These are phyloP conservation scores for Cheilosia vernalis DNA, from an alignment of 2,888 invertebrate genomes.

Conservation along the genomic window DNA sequence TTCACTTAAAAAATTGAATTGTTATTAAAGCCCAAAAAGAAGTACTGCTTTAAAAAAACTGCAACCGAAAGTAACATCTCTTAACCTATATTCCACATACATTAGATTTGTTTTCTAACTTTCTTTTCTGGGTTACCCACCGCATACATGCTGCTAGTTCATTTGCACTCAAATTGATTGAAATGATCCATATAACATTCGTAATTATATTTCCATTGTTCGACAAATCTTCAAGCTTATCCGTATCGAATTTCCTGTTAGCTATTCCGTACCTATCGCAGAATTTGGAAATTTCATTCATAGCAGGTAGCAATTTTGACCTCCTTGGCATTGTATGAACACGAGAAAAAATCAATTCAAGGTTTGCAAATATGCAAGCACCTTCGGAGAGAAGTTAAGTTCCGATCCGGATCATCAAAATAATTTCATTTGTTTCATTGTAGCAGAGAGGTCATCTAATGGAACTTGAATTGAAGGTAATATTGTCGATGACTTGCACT, in stretches of 20 bases:
- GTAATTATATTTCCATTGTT: slow-evolving; percentile 13
- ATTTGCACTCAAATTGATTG: slow-evolving; percentile 1
- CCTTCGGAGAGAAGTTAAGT: background rate
- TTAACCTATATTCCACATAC: background rate
- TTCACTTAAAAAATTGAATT: too few relatives aligned
- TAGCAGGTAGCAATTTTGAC: background rate
- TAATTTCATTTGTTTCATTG: background rate
- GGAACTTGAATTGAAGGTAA: background rate
- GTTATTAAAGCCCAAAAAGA: too few relatives aligned
- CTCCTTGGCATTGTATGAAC: background rate
- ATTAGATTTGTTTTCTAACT: background rate
- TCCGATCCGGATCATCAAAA: background rate
- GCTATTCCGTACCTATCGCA: background rate
- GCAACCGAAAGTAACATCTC: background rate
- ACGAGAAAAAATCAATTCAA: background rate
- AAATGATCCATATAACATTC: slow-evolving; percentile 3
- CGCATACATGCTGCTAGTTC: background rate
- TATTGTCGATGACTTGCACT: background rate
- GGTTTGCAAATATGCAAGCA: background rate
- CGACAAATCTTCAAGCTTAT: slow-evolving; percentile 5
- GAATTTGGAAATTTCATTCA: background rate
- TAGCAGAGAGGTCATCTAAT: background rate
- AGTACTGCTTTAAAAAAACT: background rate
- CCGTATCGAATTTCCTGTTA: slow-evolving; percentile 4
- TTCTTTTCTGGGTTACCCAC: background rate